Percentiles rank a stretch among this genome's conserved stretches.
phyloP scores from a whole-genome alignment of 2,888 invertebrate genomes.

The Drosophila koepferae region DNA sequence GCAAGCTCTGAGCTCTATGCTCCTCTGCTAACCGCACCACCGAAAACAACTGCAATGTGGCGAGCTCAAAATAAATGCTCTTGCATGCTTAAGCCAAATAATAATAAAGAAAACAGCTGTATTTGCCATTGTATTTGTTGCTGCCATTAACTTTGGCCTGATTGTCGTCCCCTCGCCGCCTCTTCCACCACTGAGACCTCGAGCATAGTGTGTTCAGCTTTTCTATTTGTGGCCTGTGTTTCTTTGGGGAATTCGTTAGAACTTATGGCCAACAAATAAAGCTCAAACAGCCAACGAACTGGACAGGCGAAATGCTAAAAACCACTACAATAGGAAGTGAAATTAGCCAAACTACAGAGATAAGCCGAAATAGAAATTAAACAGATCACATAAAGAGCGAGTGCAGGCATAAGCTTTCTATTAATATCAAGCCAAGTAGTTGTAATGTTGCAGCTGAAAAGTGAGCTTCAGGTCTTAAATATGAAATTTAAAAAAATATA shows the following conservation, averaged over 20 bases:
- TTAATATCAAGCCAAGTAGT: neutral
- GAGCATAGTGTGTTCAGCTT: conserved; percentile 2
- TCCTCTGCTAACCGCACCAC: conserved; percentile 31
- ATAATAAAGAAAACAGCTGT: conserved; percentile 61
- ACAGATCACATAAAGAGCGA: neutral
- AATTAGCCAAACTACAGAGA: conserved; percentile 29
- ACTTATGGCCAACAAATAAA: conserved; percentile 38
- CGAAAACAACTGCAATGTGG: conserved; percentile 45
- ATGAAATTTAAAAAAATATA: neutral
- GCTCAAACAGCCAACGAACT: conserved; percentile 7
- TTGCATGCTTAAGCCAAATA: conserved; percentile 73
- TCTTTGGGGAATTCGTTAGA: conserved; percentile 32
- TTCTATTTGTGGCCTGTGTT: conserved; percentile 27
- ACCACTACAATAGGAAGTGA: conserved; percentile 6
- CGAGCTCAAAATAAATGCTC: conserved; percentile 60
- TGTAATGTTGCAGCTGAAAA: neutral
- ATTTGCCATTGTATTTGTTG: conserved; percentile 37
- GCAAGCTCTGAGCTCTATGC: conserved; percentile 29
- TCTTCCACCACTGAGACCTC: neutral
- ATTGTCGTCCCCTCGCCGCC: neutral
- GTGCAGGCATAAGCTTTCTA: neutral
- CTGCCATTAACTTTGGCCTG: conserved; percentile 30
- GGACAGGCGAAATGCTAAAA: conserved; percentile 16
- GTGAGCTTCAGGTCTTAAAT: neutral
- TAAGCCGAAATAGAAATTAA: conserved; percentile 11